Base-by-base conservation (phyloP, 2,797 vertebrate genomes). In the Poeciliopsis paucimaculata region DNA sequence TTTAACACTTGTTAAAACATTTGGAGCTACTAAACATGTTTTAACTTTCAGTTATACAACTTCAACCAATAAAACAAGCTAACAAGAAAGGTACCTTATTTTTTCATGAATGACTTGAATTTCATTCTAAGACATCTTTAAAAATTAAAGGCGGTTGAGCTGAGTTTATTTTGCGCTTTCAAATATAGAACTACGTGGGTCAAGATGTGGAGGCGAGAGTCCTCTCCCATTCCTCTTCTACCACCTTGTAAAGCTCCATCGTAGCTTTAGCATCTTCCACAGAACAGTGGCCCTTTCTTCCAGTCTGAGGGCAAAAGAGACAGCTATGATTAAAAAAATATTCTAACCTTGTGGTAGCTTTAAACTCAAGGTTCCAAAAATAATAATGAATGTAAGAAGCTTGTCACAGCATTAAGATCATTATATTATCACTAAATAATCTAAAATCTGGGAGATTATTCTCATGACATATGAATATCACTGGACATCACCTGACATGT, bases 171-270 rank as follows among this genome's bases (percentile, higher is more conserved):
- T 77, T 46, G 2, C 0, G 6, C 6, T 9, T 12, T 16, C 4
- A 46, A 3, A 34, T 34, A 16, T 6, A 51, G 16, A 55, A 11
- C 72, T 82, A 71, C 26, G 36, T 70, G 76, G 39, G 23, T 70
- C 57, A 45, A 3, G 51, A 15, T 34, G 46, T 78, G 72, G 86
- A 86, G 20, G 77, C 80, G 79, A 99, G 92, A 6, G 86, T 90
- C 74, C 85, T 90, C 90, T 99, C 98, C 97, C 96, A 98, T 89
- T 98, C 96, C 0, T 81, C 91, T 82, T 97, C 97, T 77, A 98
- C 95, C 91, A 96, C 81, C 77, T 95, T 97, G 94, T 97, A 99
- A n/a, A 99, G 96, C 77, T 98, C 96, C 97, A 98, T 98, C 6
- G 97, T 97, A 83, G 97, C 97, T 82, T 82, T 94, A 60, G 97